These are phyloP conservation scores for Brachirus orientalis DNA, from an alignment of 2,113 vertebrate species.

Conservation along the genomic window DNA sequence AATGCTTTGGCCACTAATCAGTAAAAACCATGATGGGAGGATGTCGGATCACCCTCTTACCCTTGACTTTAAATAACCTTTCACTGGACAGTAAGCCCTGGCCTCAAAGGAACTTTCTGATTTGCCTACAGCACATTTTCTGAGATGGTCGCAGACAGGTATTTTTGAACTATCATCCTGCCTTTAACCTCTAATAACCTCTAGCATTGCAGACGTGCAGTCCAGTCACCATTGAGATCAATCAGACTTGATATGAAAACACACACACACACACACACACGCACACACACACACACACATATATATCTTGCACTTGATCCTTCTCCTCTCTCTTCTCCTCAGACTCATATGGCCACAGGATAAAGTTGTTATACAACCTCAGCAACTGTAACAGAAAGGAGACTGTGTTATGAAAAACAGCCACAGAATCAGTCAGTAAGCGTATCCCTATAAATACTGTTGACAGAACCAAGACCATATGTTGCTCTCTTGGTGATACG, in stretches of 20 bases:
- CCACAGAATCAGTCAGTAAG: conserved; percentile 29
- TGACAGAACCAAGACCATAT: conserved; percentile 6
- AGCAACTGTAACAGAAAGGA: conserved; percentile 22
- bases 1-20: background rate
- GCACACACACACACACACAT: no score
- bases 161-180: no score
- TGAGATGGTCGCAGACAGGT: no score
- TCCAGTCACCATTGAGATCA: conserved; percentile 41
- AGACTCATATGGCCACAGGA: conserved; percentile 58
- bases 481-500: conserved; percentile 11
- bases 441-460: no score
- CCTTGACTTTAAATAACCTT: conserved; percentile 8
- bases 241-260: conserved; percentile 60
- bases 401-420: conserved; percentile 38
- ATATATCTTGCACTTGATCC: conserved; percentile 63
- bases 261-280: no score
- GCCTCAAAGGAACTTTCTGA: background rate
- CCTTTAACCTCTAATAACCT: no score
- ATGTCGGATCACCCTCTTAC: conserved; percentile 14
- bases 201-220: background rate
- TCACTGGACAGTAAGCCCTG: conserved; percentile 15
- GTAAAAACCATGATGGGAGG: background rate
- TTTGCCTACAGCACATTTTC: no score
- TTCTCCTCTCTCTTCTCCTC: conserved; percentile 64
- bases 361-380: conserved; percentile 67